Conservation (phyloP, 2,888 invertebrate species). For the Eurytoma californica region DNA sequence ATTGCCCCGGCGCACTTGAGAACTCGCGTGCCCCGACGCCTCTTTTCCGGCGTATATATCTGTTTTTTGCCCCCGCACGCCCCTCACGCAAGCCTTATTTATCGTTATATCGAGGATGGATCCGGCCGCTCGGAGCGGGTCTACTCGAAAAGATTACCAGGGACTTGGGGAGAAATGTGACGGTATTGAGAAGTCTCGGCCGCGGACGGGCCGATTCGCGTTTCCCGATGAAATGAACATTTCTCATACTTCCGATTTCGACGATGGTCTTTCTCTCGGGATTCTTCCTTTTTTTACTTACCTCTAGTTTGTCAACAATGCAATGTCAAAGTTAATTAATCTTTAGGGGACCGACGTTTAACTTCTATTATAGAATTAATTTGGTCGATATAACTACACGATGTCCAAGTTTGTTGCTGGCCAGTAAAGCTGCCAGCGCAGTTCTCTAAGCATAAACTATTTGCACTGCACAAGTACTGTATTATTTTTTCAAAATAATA, state of each 20-base stretch:
- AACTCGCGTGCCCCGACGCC: slow-evolving; percentile 11
- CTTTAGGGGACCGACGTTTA: no score
- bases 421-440: no score
- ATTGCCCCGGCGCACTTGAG: slow-evolving; percentile 43
- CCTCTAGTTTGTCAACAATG: no score
- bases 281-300: no score
- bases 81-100: slow-evolving; percentile 33
- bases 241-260: neutral
- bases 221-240: neutral
- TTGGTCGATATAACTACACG: no score
- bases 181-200: slow-evolving; percentile 22
- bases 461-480: no score
- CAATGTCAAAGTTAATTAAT: no score
- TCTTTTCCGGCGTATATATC: neutral
- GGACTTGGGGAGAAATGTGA: slow-evolving; percentile 18
- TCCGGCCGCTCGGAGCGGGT: neutral
- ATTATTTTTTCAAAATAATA: no score
- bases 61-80: neutral
- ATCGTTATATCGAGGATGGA: slow-evolving; percentile 42
- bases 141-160: slow-evolving; percentile 10
- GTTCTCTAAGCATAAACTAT: no score
- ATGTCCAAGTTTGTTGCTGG: no score
- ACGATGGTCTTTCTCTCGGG: neutral
- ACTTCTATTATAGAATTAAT: no score
- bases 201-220: neutral